Evolutionary conservation across 1,140 invertebrate species (phyloP).

Genomic region (Solen grandis): DNA sequence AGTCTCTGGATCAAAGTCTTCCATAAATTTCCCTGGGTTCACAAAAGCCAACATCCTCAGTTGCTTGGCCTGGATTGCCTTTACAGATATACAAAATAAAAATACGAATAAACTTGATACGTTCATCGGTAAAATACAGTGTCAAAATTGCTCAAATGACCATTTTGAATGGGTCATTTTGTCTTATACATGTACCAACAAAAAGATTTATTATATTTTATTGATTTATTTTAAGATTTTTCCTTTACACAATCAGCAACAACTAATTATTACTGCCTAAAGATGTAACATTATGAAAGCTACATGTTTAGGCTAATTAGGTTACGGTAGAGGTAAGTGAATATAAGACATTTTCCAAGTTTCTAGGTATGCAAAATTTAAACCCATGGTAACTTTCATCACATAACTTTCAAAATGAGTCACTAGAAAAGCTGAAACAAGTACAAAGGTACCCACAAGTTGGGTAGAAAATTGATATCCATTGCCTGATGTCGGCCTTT

Average conservation of each 20-base stretch:
- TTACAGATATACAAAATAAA: not conserved
- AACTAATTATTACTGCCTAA: too few relatives aligned
- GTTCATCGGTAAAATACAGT: not conserved
- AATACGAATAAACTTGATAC: not conserved
- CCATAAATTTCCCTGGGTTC: slow-evolving; percentile 79
- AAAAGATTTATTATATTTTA: not conserved
- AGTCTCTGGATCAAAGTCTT: slow-evolving; percentile 79
- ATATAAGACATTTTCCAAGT: too few relatives aligned
- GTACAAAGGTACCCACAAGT: too few relatives aligned
- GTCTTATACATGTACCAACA: not conserved
- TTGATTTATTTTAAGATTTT: not conserved
- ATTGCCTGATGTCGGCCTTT: too few relatives aligned
- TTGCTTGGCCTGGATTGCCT: slow-evolving; percentile 60
- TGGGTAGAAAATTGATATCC: too few relatives aligned
- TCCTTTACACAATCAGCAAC: not conserved
- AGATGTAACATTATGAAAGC: not conserved
- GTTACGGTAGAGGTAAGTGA: too few relatives aligned
- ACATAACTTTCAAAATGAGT: too few relatives aligned
- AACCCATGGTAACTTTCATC: too few relatives aligned
- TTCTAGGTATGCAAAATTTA: too few relatives aligned
- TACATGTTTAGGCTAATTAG: not conserved
- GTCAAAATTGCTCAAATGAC: not conserved
- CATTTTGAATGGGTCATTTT: not conserved
- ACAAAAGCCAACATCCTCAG: slow-evolving; percentile 73
- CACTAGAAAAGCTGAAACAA: too few relatives aligned